A percentile compares a stretch with the other conserved stretches of the same genome.
These are phyloP conservation scores for Nyctibius grandis DNA, from an alignment of 2,797 vertebrate genomes.

Conservation along the genomic window DNA sequence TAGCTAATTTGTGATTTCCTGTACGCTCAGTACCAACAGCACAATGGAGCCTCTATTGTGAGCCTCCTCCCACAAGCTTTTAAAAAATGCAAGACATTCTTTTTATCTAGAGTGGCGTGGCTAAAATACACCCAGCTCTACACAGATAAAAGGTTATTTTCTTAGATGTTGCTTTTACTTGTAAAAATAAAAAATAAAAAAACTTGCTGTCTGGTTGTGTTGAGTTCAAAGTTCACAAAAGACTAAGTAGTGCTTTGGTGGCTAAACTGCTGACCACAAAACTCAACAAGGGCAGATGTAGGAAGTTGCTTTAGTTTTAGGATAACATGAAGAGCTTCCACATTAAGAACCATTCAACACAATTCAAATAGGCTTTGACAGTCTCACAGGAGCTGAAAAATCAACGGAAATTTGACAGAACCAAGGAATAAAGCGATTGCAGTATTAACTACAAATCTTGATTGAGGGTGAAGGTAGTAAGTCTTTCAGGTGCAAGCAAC, in stretches of 20 bases:
- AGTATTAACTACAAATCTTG: neutral
- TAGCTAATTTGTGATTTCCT: constrained; percentile 66
- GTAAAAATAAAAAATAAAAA: neutral
- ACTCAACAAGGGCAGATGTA: neutral
- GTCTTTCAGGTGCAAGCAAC: neutral
- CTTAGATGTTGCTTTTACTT: neutral
- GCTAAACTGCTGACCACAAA: neutral
- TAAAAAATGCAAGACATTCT: constrained; percentile 49
- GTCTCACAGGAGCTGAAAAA: neutral
- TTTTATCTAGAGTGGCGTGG: constrained; percentile 53
- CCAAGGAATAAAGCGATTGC: neutral
- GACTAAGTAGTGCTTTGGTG: neutral
- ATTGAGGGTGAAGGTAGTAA: neutral
- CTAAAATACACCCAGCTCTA: constrained; percentile 31
- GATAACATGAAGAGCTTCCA: neutral
- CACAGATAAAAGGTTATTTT: constrained; percentile 34
- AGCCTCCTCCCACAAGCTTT: constrained; percentile 57
- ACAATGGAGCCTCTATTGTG: constrained; percentile 60
- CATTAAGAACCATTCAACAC: neutral
- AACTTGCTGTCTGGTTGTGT: neutral
- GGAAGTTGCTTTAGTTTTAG: neutral
- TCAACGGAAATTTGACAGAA: neutral
- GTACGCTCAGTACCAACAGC: constrained; percentile 36
- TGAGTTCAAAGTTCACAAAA: neutral
- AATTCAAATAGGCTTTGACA: neutral